Base-by-base conservation (phyloP, 2,113 vertebrate species). In the Nematolebias whitei region DNA sequence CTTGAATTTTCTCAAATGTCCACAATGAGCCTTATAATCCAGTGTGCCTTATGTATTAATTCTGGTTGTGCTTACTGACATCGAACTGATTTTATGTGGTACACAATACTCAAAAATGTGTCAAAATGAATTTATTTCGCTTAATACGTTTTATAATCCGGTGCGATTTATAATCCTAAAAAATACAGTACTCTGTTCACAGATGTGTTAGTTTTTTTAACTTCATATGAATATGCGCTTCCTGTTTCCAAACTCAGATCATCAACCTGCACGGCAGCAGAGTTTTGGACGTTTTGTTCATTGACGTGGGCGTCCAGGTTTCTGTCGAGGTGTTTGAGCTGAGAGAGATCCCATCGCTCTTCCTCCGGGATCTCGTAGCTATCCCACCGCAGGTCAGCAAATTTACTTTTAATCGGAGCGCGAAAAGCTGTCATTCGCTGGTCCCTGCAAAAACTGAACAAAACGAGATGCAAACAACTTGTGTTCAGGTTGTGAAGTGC, bases 281-380 rank as follows among this genome's bases (percentile, higher is more conserved):
- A 23, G 93, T 97, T 43, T 83, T 99, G 61, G 96, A 98, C 72
- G 95, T 99, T 77, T 89, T 94, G 45, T 98, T 97, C 63, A 77
- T 96, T 35, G 98, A 98, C 43, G 82, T 93, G 39, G 98, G 97
- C 22, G 93, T 94, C 1, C 91, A 95, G 73, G 93, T 95, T 14
- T 96, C 96, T 3, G 94, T 98, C 0, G 96, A 98, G 87, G 94
- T 97, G 45, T 94, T 94, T 35, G 96, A 99, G 61, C 94, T 99
- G 62, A 93, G 93, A 87, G 96, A 99, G 89, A 94, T 98, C 68
- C 97, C 97, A 1, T 71, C 92, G 0, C 90, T 82, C 0, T 95
- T 96, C 80, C 91, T 98, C 38, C 92, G 88, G 58, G 96, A 98
- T 79, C 79, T 96, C 23, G 86, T 96, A 52, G 70, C 92, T 15